phyloP scores from a whole-genome alignment of 2,113 vertebrate genomes.

The Mugil cephalus region DNA sequence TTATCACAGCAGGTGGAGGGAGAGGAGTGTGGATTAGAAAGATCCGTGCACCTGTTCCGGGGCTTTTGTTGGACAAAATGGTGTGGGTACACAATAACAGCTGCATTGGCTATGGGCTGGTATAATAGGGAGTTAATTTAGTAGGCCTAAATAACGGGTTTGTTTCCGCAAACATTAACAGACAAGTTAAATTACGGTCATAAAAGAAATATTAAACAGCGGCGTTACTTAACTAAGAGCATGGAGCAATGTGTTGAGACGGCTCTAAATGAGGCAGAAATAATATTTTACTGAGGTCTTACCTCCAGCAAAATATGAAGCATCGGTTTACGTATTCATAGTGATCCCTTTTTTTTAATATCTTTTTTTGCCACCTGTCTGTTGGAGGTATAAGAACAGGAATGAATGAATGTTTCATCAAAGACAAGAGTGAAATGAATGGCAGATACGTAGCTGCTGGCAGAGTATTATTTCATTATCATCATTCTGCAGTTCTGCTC shows the following conservation, averaged over 20 bases:
- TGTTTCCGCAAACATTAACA: slow-evolving; percentile 54
- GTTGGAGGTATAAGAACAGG: slow-evolving; percentile 26
- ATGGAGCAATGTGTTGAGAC: neutral
- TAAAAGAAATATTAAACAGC: slow-evolving; percentile 38
- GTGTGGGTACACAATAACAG: slow-evolving; percentile 63
- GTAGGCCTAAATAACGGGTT: slow-evolving; percentile 37
- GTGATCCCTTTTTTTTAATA: slow-evolving; percentile 24
- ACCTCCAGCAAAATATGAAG: slow-evolving; percentile 40
- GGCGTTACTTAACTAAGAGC: slow-evolving; percentile 7
- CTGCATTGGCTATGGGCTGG: slow-evolving; percentile 45
- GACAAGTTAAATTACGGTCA: slow-evolving; percentile 31
- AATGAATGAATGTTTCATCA: slow-evolving; percentile 59
- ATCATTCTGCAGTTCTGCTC: slow-evolving; percentile 36
- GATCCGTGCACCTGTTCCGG: slow-evolving; percentile 67
- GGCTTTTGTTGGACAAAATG: slow-evolving; percentile 67
- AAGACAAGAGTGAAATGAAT: slow-evolving; percentile 43
- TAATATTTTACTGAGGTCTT: slow-evolving; percentile 11
- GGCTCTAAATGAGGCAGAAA: slow-evolving; percentile 4
- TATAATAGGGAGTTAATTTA: slow-evolving; percentile 39
- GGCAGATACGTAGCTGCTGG: slow-evolving; percentile 46
- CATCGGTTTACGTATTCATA: slow-evolving; percentile 26
- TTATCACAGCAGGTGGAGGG: slow-evolving; percentile 77
- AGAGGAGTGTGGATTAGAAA: slow-evolving; percentile 59
- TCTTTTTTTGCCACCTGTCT: slow-evolving; percentile 38
- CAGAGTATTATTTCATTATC: slow-evolving; percentile 44